phyloP scores from a whole-genome alignment of 1,140 invertebrate genomes.

The Scaptomyza graminum region DNA sequence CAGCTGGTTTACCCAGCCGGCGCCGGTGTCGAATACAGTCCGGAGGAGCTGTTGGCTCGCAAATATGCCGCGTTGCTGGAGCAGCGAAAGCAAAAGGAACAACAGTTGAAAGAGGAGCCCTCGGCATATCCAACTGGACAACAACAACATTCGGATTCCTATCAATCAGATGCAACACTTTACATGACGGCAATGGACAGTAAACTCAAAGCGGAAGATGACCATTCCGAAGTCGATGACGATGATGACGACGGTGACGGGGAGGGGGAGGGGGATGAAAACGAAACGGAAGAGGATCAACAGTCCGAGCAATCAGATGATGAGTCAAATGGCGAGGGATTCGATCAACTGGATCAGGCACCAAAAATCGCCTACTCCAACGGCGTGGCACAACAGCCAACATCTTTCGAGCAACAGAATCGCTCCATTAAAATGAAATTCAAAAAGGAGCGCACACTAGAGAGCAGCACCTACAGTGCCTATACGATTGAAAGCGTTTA shows the following conservation, averaged over 20 bases:
- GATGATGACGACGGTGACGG: conserved; percentile 45
- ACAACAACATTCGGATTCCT: conserved; percentile 53
- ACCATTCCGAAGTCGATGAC: conserved; percentile 9
- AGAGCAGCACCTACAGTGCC: conserved; percentile 75
- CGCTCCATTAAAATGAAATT: conserved; percentile 82
- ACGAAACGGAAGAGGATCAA: conserved; percentile 37
- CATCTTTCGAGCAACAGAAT: conserved; percentile 70
- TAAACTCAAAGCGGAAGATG: conserved; percentile 33
- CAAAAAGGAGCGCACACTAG: conserved; percentile 68
- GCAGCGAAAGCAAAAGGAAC: conserved; percentile 30
- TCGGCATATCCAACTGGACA: conserved; percentile 8
- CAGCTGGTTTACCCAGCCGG: conserved; percentile 72
- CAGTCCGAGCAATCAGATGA: conserved; percentile 34
- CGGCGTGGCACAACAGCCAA: conserved; percentile 60
- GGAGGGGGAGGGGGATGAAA: conserved; percentile 31
- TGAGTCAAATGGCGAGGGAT: conserved; percentile 40
- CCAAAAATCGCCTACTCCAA: conserved; percentile 38
- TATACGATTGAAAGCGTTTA: conserved; percentile 78
- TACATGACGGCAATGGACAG: conserved; percentile 69
- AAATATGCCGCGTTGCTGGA: conserved; percentile 52
- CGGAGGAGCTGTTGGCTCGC: conserved; percentile 73
- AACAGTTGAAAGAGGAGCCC: conserved; percentile 15
- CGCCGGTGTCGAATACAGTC: conserved; percentile 74
- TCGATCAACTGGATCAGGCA: conserved; percentile 41
- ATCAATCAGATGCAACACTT: conserved; percentile 53